Evolutionary conservation across 2,888 invertebrate genomes (phyloP), one percentile per base, ranked within the genome.

Genomic region (Noctua janthina): DNA sequence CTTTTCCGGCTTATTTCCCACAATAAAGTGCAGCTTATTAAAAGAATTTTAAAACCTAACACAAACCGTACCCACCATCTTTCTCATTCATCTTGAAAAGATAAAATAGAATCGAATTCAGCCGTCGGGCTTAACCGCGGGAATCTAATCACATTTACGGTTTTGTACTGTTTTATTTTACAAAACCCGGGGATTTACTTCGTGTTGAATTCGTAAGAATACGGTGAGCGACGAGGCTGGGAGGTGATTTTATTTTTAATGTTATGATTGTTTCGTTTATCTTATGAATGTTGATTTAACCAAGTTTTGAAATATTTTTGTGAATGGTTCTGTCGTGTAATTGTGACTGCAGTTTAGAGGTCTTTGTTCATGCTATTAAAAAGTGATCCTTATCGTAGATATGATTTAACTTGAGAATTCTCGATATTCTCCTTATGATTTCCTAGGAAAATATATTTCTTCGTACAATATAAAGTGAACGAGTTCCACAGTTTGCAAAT

Each of bases 141-240:
- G 82, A 87, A 87, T 88, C 82, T 89, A 91, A 91, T 90, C 91
- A 89, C 87, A 91, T 91, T 90, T 90, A 86, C 76, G 91, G 87
- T 80, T 74, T 66, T 80, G 80, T 80, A 56, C 74, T 79, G 83
- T 79, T 88, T 85, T 74, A 84, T 90, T 85, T 74, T 79, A 80
- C 81, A 78, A 82, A 87, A 79, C 70, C 71, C n/a, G 59, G 59
- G 73, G 68, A 46, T 75, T 86, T 79, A 79, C 77, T 77, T 78
- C 71, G 69, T 85, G 89, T 80, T 82, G 68, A 78, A 85, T 83
- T 83, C 79, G 39, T 35, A 70, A 78, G 82, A 82, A 84, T 74
- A 79, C 51, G 51, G 49, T 59, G 76, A 76, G 71, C 62, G 70
- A 78, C 66, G 85, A 56, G 76, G 56, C 64, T 83, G 62, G 62